Evolutionary conservation across 2,113 vertebrate species (phyloP), one percentile per base, ranked within the genome.

Genomic region (Promerops cafer): DNA sequence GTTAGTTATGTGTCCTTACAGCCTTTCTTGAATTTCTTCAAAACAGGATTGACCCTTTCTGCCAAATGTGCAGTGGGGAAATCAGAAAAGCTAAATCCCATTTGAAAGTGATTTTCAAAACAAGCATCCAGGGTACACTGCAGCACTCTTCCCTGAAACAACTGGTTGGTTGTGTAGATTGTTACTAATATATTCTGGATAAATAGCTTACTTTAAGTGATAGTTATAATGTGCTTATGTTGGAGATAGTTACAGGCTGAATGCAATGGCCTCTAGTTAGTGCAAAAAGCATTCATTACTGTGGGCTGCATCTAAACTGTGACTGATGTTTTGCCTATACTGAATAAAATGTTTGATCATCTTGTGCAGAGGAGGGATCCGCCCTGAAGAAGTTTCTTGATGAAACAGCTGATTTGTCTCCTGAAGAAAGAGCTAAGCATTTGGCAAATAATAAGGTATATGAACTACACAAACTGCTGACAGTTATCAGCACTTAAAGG

Each of bases 311-410:
- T 53, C 42, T 80, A 30, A 42, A 39, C 18, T 63, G 37, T 61
- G 42, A 49, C 26, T 56, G 26, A 28, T 42, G 23, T 8, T 90
- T 18, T 31, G 27, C 33, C 22, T 71, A 4, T 47, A 14, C 26
- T 78, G 19, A 92, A 76, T 54, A 47, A 89, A 78, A 18, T 59
- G 24, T 89, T 70, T 45, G 26, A 16, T 89, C 7, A 2, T 91
- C 22, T 63, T 75, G 30, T 81, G 66, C 96, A 99, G 99, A 98
- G 66, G 94, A 96, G 77, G 98, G 97, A 24, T 99, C 99, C 42
- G 96, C 98, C 72, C 96, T 99, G 96, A 99, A 99, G 97, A 98
- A 98, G 65, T 99, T 99, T 95, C 98, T 99, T 21, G 98, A 98
- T 77, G 98, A 99, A 87, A 99, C 99, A 2, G 98, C 98, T 68